Evolutionary conservation across 2,797 vertebrate species (phyloP), one percentile per base, ranked within the genome.

Genomic region (Lophius americanus): DNA sequence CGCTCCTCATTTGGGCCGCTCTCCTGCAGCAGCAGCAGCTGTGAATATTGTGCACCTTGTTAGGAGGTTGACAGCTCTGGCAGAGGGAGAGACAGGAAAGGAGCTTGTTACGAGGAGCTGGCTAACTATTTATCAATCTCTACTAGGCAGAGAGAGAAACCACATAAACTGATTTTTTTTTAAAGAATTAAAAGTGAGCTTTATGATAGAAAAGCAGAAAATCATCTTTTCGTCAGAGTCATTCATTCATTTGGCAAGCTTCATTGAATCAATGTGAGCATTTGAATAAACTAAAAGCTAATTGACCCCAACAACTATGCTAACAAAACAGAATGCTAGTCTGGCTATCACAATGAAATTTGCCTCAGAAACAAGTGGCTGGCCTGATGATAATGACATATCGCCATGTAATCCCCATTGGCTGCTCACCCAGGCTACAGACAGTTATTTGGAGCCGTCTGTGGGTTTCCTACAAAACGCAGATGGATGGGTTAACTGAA

Each of bases 351-450:
- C 83, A 90, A 89, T 86, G 49, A 88, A 84, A 86, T 85, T 55
- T 74, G 60, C 81, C 83, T 80, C 77, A 76, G 89, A 88, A 95
- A 89, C 93, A 94, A 90, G 88, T 89, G 92, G 90, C 73, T 42
- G 38, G 41, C 42, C 73, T 44, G 86, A 89, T 92, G 90, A 94
- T 94, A 87, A 92, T 80, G 85, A 78, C 85, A 73, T 68, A 53
- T 51, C 50, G 42, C 66, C 68, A 63, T 87, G 88, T 94, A 94
- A 95, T 95, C 92, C 91, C 86, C 60, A 57, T 90, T 90, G 92
- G 90, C 78, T 44, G 76, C 83, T 85, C 83, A 83, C 92, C 91
- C 86, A 44, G 43, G 12, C 43, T 44, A 44, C 43, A 92, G 92
- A 94, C 64, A 84, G 84, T 76, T 86, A 92, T 81, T 23, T 83